Base-by-base conservation (phyloP, 2,113 vertebrate species). In the Bagarius yarrelli region DNA sequence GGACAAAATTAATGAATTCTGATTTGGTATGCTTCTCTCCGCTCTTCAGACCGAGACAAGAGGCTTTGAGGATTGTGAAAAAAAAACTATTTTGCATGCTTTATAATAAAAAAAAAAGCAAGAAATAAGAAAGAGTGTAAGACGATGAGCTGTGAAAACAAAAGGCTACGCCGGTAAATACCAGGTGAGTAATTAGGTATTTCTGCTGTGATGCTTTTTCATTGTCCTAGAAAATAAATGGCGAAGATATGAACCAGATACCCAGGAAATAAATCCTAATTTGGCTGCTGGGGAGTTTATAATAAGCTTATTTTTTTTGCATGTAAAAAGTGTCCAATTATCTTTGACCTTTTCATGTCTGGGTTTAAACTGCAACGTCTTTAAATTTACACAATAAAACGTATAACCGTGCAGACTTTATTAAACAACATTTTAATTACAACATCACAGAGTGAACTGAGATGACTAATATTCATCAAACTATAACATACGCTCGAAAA, bases 1-100 rank as follows among this genome's bases (percentile, higher is more conserved):
- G 90, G 80, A 84, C 79, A 89, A 85, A 91, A 89, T 89, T 91
- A 92, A 91, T 88, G 88, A 90, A 90, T 90, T 90, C 83, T 86
- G 87, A 88, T 88, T 91, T 90, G 86, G 85, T 90, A 91, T 90
- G 88, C 84, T 88, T 88, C 77, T 87, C 74, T 70, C 53, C 66
- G 27, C 83, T 85, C 88, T 83, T 85, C 83, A 72, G 83, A 80
- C 64, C 59, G 55, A 86, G 82, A 84, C 83, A 84, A 59, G 36
- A 89, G 83, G 81, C 84, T 76, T 82, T 23, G 86, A 47, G 83
- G 84, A 85, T 47, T 90, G 89, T 90, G 90, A 90, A 91, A 88
- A 91, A 89, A 55, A 55, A 80, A n/a, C n/a, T 86, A 76, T 73
- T 84, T 73, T 69, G 78, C 74, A 83, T 64, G 50, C 63, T 81